Conservation (phyloP, 2,797 vertebrate species). For the Glyptemys insculpta region DNA sequence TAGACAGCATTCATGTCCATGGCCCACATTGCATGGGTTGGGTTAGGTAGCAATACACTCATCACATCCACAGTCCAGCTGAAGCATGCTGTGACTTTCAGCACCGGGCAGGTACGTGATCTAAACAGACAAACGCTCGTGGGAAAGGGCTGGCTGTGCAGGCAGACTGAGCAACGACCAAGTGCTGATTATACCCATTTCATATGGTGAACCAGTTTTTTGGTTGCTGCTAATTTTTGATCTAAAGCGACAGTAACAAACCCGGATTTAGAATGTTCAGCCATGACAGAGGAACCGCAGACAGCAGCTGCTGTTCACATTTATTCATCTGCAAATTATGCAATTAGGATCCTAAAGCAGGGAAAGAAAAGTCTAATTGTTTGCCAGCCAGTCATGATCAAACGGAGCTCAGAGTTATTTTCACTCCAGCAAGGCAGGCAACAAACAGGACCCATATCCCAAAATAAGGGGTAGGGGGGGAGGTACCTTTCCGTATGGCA, state of each 20-base stretch:
- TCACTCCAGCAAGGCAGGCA: not conserved
- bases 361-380: slow-evolving; percentile 25
- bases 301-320: slow-evolving; percentile 33
- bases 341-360: not conserved
- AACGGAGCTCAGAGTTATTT: too few species aligned
- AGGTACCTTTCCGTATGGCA: not conserved
- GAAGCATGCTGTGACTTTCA: not conserved
- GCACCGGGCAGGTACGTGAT: not conserved
- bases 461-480: not conserved
- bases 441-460: slow-evolving; percentile 30
- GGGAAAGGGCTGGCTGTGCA: not conserved
- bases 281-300: slow-evolving; percentile 18
- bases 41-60: too few species aligned
- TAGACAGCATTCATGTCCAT: not conserved
- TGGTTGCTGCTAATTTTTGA: not conserved
- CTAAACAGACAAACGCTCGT: not conserved
- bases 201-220: not conserved
- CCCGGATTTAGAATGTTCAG: not conserved
- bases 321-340: slow-evolving; percentile 54
- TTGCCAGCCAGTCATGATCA: not conserved
- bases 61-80: not conserved
- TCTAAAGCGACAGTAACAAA: slow-evolving; percentile 44
- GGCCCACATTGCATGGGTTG: not conserved
- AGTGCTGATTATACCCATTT: not conserved
- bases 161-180: not conserved